Conservation (phyloP, 2,797 vertebrate genomes). For the Astyanax mexicanus region DNA sequence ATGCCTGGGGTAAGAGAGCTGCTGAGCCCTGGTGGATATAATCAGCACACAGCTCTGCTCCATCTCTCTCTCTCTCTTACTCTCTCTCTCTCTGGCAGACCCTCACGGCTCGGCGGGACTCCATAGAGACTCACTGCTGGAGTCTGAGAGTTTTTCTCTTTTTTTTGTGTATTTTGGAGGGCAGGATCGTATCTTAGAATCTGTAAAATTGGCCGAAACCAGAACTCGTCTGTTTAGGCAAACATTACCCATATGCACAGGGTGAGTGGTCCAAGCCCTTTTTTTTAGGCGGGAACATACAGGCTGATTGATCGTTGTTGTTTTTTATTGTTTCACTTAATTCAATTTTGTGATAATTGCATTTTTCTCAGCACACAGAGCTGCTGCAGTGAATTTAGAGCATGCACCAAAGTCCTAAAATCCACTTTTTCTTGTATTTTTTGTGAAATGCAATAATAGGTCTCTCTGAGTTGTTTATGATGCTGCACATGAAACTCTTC, state of each 20-base stretch:
- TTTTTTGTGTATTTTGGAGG: constrained; percentile 16
- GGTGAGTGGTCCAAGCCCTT: constrained; percentile 7
- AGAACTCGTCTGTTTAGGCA: constrained; percentile 31
- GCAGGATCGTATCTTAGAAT: constrained; percentile 17
- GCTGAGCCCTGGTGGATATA: constrained; percentile 57
- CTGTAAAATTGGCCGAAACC: constrained; percentile 37
- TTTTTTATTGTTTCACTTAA: neutral
- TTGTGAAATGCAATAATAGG: too few species aligned
- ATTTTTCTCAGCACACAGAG: neutral
- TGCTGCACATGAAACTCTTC: too few species aligned
- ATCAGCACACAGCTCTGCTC: constrained; percentile 70
- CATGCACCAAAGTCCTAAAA: too few species aligned
- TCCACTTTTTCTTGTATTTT: too few species aligned
- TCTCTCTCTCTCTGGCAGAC: constrained; percentile 28
- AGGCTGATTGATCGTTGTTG: neutral
- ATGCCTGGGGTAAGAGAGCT: constrained; percentile 54
- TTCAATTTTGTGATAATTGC: constrained; percentile 17
- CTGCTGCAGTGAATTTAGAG: neutral
- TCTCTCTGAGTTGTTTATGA: too few species aligned
- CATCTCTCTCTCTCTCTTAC: constrained; percentile 33
- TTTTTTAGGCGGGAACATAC: constrained; percentile 2
- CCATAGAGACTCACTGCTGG: constrained; percentile 32
- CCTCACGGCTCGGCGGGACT: constrained; percentile 4
- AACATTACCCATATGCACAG: constrained; percentile 24
- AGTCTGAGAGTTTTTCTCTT: neutral